Conservation (phyloP, 2,888 invertebrate genomes). For the Mylabris sibirica region DNA sequence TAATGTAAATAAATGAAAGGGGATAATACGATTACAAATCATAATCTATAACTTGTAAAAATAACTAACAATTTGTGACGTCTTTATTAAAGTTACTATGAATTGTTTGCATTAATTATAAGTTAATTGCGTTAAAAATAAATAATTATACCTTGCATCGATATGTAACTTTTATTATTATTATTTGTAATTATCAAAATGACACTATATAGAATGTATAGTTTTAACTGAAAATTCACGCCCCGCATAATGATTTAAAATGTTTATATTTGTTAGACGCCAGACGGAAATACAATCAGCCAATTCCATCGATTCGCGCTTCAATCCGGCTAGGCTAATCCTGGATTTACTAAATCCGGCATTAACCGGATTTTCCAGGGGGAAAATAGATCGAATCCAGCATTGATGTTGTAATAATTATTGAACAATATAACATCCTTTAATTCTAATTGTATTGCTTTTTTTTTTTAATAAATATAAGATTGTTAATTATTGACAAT, state of each 20-base stretch:
- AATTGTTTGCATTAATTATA: conserved; percentile 30
- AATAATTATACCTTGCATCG: conserved; percentile 9
- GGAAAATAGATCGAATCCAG: conserved; percentile 38
- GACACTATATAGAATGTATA: neutral
- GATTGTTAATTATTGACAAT: neutral
- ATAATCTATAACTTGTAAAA: conserved; percentile 28
- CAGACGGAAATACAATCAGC: conserved; percentile 18
- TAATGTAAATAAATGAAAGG: conserved; percentile 9
- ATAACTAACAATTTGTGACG: conserved; percentile 27
- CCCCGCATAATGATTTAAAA: conserved; percentile 7
- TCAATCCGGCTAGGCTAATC: conserved; percentile 50
- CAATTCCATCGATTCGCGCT: conserved; percentile 39
- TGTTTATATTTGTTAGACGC: conserved; percentile 13
- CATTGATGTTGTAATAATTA: conserved; percentile 23
- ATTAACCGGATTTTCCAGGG: conserved; percentile 48
- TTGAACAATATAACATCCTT: conserved; percentile 15
- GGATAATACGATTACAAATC: conserved; percentile 28
- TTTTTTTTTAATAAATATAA: neutral
- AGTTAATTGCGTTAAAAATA: conserved; percentile 32
- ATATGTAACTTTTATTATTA: neutral
- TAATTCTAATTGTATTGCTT: neutral
- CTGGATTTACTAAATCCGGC: conserved; percentile 56
- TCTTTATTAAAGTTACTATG: conserved; percentile 24
- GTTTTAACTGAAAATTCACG: neutral
- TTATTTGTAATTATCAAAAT: neutral